Base-by-base conservation (phyloP, 1,140 invertebrate species). In the Laupala kohalensis region DNA sequence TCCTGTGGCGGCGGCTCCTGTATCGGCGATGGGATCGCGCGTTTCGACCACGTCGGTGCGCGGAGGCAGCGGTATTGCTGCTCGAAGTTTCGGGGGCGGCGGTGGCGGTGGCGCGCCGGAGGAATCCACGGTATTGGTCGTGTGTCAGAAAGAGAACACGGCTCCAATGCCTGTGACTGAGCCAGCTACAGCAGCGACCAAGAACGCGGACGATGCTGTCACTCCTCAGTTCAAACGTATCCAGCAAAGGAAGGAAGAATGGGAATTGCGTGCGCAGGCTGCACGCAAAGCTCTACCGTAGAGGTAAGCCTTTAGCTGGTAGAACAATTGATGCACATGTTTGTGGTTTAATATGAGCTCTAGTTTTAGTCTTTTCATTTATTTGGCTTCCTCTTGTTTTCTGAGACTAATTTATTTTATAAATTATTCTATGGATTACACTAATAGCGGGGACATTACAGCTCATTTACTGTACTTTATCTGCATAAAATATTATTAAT, bases 231-330 rank as follows among this genome's bases (percentile, higher is more conserved):
- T 87, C 75, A 88, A 88, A 74, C 87, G 87, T 53, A 91, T 91
- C 37, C 84, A 89, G 77, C 88, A 91, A 77, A 83, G 89, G 75
- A 83, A 88, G 37, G 89, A 89, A 62, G 87, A 90, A 76, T 90
- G 90, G 87, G 89, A 90, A 78, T 83, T 88, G 74, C 82, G 89
- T 73, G 88, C 87, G 26, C 87, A 89, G 77, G 85, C 88, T 77
- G 86, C 87, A 30, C 78, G 82, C 25, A 72, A 68, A 53, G 64
- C 64, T n/a, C 23, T 72, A 29, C 71, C 71, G 15, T 72, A 70
- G 26, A 28, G 3, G 19, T 26, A 15, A 6, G 19, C n/a, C n/a
- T n/a, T n/a, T n/a, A n/a, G n/a, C n/a, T n/a, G n/a, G n/a, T n/a
- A n/a, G n/a, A n/a, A n/a, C n/a, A n/a, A n/a, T n/a, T n/a, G n/a